Conservation (phyloP, 2,888 invertebrate species). For the Oxycera nigricornis region DNA sequence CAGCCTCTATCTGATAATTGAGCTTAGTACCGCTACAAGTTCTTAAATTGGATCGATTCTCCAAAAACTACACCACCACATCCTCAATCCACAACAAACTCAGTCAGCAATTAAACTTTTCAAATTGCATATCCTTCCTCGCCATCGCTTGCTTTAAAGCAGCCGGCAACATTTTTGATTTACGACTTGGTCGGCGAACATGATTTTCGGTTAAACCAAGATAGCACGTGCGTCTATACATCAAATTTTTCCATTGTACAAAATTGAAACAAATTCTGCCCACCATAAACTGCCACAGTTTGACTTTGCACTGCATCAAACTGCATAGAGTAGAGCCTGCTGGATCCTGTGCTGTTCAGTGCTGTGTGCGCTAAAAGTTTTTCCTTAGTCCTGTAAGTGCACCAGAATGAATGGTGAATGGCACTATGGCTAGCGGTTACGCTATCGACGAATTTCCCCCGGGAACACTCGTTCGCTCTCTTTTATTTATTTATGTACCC, state of each 20-base stretch:
- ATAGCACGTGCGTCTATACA: constrained; percentile 6
- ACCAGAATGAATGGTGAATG: neutral
- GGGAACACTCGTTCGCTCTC: neutral
- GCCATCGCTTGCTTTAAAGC: neutral
- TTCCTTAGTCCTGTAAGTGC: neutral
- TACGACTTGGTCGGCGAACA: neutral
- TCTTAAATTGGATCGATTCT: too few species aligned
- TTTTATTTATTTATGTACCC: neutral
- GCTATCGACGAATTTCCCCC: neutral
- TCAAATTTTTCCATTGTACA: neutral
- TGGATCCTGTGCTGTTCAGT: too few species aligned
- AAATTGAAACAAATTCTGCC: constrained; percentile 1
- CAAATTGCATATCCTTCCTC: neutral
- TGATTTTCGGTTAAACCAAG: neutral
- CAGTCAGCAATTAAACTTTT: too few species aligned
- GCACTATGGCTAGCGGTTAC: neutral
- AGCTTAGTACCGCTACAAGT: too few species aligned
- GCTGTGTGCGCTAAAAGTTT: neutral
- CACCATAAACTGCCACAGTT: neutral
- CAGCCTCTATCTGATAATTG: too few species aligned
- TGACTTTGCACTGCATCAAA: neutral
- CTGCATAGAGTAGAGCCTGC: neutral
- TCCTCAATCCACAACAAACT: too few species aligned
- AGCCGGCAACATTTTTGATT: neutral
- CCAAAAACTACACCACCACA: too few species aligned